Percentiles rank a stretch among this genome's conserved stretches.
Evolutionary conservation across 2,888 invertebrate species (phyloP).

Genomic region (Oscheius onirici): DNA sequence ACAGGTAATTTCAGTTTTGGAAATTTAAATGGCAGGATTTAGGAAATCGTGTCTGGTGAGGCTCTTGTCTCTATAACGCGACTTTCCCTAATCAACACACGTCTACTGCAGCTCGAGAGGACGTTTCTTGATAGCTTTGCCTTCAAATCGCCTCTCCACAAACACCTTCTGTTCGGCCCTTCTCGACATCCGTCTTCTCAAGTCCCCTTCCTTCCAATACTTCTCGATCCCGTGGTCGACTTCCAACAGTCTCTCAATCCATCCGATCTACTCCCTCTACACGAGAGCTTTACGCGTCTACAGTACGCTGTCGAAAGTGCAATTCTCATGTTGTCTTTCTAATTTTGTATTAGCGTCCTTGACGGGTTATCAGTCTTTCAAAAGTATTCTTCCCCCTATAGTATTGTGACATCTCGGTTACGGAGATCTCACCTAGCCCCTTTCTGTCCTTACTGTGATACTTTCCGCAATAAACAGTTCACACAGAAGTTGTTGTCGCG

Average conservation of each 20-base stretch:
- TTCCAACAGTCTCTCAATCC: constrained; percentile 25
- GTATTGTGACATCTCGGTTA: constrained; percentile 26
- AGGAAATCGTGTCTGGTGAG: constrained; percentile 32
- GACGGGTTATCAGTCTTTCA: background rate
- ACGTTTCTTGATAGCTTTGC: constrained; percentile 33
- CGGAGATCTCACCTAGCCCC: constrained; percentile 20
- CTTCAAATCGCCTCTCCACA: constrained; percentile 34
- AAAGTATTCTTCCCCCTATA: background rate
- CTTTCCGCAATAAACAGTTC: background rate
- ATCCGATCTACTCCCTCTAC: constrained; percentile 15
- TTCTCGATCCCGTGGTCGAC: constrained; percentile 55
- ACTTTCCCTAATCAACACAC: constrained; percentile 30
- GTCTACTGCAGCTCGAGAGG: constrained; percentile 35
- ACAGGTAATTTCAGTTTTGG: constrained; percentile 16
- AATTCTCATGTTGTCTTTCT: constrained; percentile 42
- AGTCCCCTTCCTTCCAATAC: constrained; percentile 34
- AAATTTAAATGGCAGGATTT: background rate
- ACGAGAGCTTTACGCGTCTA: constrained; percentile 45
- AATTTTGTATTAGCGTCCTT: background rate
- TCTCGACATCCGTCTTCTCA: constrained; percentile 32
- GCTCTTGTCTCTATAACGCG: constrained; percentile 7
- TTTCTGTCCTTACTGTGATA: constrained; percentile 23
- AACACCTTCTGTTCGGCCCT: constrained; percentile 41
- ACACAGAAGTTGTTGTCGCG: background rate
- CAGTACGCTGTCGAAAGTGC: constrained; percentile 62